Conservation (phyloP, 2,888 invertebrate species). For the Venustoraphidia nigricollis region DNA sequence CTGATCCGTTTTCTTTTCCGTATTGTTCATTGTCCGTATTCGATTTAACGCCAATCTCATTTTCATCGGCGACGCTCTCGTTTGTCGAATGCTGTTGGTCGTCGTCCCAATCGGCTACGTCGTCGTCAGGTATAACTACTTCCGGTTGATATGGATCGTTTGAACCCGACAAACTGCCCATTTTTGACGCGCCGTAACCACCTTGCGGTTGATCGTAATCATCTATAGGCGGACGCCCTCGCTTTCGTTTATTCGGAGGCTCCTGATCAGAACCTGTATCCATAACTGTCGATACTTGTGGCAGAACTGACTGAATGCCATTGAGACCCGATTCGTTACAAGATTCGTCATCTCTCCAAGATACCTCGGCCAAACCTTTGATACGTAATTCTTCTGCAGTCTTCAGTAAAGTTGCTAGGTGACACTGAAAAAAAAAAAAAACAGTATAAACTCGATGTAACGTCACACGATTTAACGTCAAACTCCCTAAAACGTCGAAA, state of each 20-base stretch:
- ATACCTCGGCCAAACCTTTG: slow-evolving; percentile 81
- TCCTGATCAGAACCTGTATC: slow-evolving; percentile 19
- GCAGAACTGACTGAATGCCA: slow-evolving; percentile 23
- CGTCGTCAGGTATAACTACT: slow-evolving; percentile 3
- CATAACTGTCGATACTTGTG: slow-evolving; percentile 28
- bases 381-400: slow-evolving; percentile 85
- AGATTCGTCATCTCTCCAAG: slow-evolving; percentile 54
- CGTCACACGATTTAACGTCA: too few relatives aligned
- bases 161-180: slow-evolving; percentile 25
- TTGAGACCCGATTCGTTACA: slow-evolving; percentile 10
- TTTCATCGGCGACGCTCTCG: too few relatives aligned
- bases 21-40: slow-evolving; percentile 4
- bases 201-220: slow-evolving; percentile 34
- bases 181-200: slow-evolving; percentile 34
- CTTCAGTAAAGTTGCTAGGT: slow-evolving; percentile 72
- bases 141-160: slow-evolving; percentile 1
- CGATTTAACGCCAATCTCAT: too few relatives aligned
- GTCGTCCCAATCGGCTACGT: slow-evolving; percentile 4
- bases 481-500: too few relatives aligned
- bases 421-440: slow-evolving; percentile 43
- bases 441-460: too few relatives aligned
- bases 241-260: slow-evolving; percentile 39
- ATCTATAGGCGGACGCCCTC: slow-evolving; percentile 52
- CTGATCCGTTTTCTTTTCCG: background rate
- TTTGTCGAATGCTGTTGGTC: background rate